Evolutionary conservation across 30 jellyfish, hydroid and myxozoan species (phyloP), one percentile per base, ranked within the genome.

Genomic region (Sanderia malayensis): DNA sequence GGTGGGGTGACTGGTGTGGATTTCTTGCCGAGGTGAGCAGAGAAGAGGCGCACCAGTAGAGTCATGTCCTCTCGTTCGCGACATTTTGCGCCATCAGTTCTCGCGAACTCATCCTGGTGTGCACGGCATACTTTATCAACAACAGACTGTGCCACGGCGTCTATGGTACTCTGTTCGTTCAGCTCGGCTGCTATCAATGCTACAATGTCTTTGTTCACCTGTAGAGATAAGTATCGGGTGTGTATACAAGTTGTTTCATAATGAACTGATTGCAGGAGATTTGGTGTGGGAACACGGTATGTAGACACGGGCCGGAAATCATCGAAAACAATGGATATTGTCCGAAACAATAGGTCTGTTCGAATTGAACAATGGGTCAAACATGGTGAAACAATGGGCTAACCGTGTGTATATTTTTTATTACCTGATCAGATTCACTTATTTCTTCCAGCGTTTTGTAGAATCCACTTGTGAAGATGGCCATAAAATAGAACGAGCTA

Each of bases 41-140:
- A 81, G 64, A 93, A 93, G 34, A 93, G 86, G 18, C 96, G 81
- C n/a, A 93, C 58, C 41, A 93, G 67, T 41, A 93, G 81, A 4
- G 99, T 93, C 96, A 93, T 93, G 79, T 93, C 99, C 44, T 93
- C 99, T 19, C 99, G 86, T 34, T 74, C 90, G 7, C 61, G 74
- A 61, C 99, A 93, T 17, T 22, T 31, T 24, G 33, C 19, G 15
- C 92, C 92, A 37, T 81, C 73, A 3, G 95, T 70, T 15, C 67
- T 71, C 20, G 44, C 72, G 47, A 65, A 93, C 52, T 84, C 80
- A 24, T 80, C 95, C 63, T 73, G 83, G 66, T 93, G 99, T 47
- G 83, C 85, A 17, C 89, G 94, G 75, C 96, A 93, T 6, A 93
- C 61, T 62, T 81, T 74, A 57, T 85, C 94, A 28, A 93, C 87